Percentiles rank a stretch among this genome's conserved stretches.
Conservation (phyloP, 2,113 vertebrate genomes). For the Epinephelus fuscoguttatus region DNA sequence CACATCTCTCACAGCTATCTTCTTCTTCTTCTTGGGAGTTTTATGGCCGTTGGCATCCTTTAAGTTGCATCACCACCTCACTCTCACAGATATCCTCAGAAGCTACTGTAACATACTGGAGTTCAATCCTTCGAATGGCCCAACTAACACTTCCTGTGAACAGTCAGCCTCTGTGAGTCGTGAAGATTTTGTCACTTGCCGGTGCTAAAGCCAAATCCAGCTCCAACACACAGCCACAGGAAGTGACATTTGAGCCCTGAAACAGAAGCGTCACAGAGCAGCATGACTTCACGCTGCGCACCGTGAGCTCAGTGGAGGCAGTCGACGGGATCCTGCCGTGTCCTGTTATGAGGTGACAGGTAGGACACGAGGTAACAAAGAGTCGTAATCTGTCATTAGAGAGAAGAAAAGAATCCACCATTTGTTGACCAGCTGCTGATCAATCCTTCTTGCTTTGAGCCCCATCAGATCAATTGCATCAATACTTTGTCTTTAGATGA, state of each 20-base stretch:
- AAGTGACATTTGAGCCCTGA: slow-evolving; percentile 22
- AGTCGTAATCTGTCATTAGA: slow-evolving; percentile 32
- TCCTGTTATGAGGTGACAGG: slow-evolving; percentile 54
- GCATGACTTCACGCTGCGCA: slow-evolving; percentile 29
- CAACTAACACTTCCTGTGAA: slow-evolving; percentile 31
- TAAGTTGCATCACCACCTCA: too few relatives aligned
- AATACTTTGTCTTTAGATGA: slow-evolving; percentile 5
- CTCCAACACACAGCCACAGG: background rate
- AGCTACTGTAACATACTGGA: background rate
- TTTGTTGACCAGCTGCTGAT: slow-evolving; percentile 47
- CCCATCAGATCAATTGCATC: slow-evolving; percentile 16
- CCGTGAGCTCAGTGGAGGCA: background rate
- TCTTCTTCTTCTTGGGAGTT: too few relatives aligned
- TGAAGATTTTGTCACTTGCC: slow-evolving; percentile 54
- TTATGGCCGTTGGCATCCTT: too few relatives aligned
- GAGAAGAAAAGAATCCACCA: background rate
- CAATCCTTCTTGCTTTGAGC: background rate
- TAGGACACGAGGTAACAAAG: slow-evolving; percentile 46
- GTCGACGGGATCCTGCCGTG: slow-evolving; percentile 34
- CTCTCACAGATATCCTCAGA: background rate
- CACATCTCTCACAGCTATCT: background rate
- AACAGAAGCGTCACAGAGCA: slow-evolving; percentile 37
- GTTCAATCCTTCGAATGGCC: background rate
- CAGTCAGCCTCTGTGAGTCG: background rate
- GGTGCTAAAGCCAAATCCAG: background rate